These are phyloP conservation scores for Diphyllodes magnificus DNA, from an alignment of 2,113 vertebrate species.

Conservation along the genomic window DNA sequence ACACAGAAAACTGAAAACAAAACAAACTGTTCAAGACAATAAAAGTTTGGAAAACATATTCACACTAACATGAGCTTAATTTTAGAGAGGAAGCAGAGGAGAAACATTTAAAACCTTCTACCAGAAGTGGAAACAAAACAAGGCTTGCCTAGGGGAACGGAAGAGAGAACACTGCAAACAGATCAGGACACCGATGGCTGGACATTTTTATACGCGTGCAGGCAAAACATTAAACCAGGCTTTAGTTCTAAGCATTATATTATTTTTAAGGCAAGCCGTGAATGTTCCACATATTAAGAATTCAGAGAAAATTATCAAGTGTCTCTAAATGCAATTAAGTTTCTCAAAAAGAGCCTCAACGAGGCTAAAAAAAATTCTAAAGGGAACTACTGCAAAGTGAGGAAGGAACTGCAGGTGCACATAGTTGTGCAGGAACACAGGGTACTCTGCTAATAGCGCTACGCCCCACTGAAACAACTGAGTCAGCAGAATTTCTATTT, in stretches of 20 bases:
- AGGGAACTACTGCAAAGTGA: conserved; percentile 48
- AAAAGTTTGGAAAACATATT: neutral
- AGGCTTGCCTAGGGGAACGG: neutral
- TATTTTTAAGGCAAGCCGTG: neutral
- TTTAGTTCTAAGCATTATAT: neutral
- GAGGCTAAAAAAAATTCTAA: conserved; percentile 15
- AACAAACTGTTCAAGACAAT: neutral
- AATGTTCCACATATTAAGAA: neutral
- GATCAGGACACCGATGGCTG: neutral
- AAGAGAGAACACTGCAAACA: neutral
- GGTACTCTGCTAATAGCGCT: conserved; percentile 52
- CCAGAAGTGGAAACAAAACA: neutral
- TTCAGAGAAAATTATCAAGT: neutral
- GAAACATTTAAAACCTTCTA: neutral
- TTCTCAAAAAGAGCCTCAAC: neutral
- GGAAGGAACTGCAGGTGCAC: conserved; percentile 62
- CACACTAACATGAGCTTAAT: neutral
- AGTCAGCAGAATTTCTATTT: conserved; percentile 63
- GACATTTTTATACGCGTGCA: neutral
- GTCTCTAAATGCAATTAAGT: conserved; percentile 7
- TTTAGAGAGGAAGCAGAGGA: neutral
- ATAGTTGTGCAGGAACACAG: conserved; percentile 38
- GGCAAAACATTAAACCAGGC: neutral
- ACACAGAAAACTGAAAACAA: rapidly evolving
- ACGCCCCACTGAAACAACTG: conserved; percentile 46